Evolutionary conservation across 2,888 invertebrate genomes (phyloP).

Genomic region (Sphecodes monilicornis): DNA sequence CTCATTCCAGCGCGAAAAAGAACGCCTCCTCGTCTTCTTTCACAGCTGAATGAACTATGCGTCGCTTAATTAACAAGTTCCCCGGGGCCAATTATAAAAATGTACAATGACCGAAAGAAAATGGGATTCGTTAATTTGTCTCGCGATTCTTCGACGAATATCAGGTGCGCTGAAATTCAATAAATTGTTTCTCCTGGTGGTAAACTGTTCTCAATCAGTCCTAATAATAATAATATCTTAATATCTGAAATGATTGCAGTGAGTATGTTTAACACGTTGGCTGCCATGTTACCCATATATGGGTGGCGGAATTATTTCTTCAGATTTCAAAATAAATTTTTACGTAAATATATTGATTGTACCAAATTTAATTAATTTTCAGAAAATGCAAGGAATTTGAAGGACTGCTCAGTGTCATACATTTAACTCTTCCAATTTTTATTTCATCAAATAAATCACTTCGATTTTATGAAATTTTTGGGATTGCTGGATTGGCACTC

Average conservation of each 20-base stretch:
- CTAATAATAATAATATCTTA: not conserved
- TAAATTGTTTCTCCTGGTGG: not conserved
- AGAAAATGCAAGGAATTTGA: too few relatives aligned
- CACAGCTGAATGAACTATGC: constrained; percentile 39
- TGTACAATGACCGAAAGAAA: constrained; percentile 47
- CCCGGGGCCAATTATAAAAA: constrained; percentile 76
- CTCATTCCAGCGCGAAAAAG: constrained; percentile 15
- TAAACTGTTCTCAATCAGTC: not conserved
- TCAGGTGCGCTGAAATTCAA: not conserved
- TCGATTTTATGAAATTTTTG: too few relatives aligned
- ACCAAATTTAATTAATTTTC: too few relatives aligned
- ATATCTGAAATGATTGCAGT: not conserved
- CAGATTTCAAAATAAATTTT: too few relatives aligned
- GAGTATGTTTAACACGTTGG: too few relatives aligned
- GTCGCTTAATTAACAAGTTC: constrained; percentile 69
- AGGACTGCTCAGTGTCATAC: too few relatives aligned
- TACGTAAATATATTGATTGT: too few relatives aligned
- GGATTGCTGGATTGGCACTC: too few relatives aligned
- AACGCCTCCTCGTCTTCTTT: constrained; percentile 44
- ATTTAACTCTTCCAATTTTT: too few relatives aligned
- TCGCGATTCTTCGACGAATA: not conserved
- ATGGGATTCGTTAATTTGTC: constrained; percentile 54
- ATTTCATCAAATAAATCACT: too few relatives aligned
- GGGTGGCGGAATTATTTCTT: too few relatives aligned
- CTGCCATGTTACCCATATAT: too few relatives aligned